These are phyloP conservation scores for Linepithema humile DNA, from an alignment of 1,140 invertebrate genomes.

Conservation along the genomic window DNA sequence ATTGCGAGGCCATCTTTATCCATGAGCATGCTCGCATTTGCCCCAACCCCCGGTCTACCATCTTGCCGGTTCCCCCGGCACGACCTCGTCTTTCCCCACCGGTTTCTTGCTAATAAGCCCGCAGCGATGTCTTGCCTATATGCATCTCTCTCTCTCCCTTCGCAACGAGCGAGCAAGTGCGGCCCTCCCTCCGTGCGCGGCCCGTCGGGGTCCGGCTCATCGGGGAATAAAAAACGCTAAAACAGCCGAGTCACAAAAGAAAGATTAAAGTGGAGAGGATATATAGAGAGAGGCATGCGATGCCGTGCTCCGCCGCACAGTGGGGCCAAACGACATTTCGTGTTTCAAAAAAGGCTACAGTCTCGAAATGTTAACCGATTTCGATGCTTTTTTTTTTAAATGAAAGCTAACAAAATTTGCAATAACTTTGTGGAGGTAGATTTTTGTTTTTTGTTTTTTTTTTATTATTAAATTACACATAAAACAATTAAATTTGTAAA, in stretches of 20 bases:
- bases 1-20: slow-evolving; percentile 71
- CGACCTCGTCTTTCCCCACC: slow-evolving; percentile 54
- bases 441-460: no score
- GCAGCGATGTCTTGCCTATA: slow-evolving; percentile 31
- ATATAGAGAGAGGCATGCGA: slow-evolving; percentile 68
- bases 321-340: no score
- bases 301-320: no score
- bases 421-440: no score
- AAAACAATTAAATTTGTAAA: no score
- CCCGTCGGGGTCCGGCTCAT: slow-evolving; percentile 66
- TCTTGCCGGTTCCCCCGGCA: slow-evolving; percentile 28
- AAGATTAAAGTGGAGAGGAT: slow-evolving; percentile 76
- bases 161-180: background rate
- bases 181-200: slow-evolving; percentile 56
- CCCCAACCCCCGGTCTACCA: slow-evolving; percentile 33
- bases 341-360: no score
- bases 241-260: slow-evolving; percentile 83
- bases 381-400: no score
- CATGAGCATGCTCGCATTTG: slow-evolving; percentile 52
- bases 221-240: slow-evolving; percentile 81
- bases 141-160: background rate
- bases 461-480: no score
- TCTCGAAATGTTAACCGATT: no score
- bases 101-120: slow-evolving; percentile 69
- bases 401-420: no score